Base-by-base conservation (phyloP, 2,797 vertebrate species). In the Enteromius unitaeniatus region DNA sequence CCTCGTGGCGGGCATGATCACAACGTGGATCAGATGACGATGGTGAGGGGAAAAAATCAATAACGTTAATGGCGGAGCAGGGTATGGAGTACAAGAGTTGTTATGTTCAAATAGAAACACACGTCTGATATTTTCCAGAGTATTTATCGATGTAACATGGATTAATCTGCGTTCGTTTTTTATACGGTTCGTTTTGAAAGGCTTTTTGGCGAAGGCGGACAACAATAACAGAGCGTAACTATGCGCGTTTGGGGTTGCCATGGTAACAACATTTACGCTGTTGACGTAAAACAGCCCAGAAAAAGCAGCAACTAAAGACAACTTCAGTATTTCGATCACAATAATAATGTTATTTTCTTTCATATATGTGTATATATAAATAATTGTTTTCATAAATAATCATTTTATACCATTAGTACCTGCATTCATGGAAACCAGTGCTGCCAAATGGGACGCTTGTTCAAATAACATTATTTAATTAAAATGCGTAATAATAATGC, bases 201-300 rank as follows among this genome's bases (percentile, higher is more conserved):
- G 64, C 31, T 77, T 70, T n/a, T 51, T 79, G 19, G 2, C 53
- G 3, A 55, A 40, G 62, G 55, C 14, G 9, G 53, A 67, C 26
- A 69, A 58, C 79, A 55, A 80, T 53, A 77, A 53, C 21, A 51
- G 17, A 68, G 42, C 85, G 92, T 93, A 92, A 73, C 85, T 79
- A 88, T 91, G 77, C 88, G 92, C 91, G 68, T 79, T 81, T 49
- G 81, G 70, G 47, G 84, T 88, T 88, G 64, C 76, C 82, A 88
- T 88, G 65, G 88, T 86, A 89, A 84, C 78, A 83, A 10, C 28
- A 72, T 15, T 69, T 45, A 15, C 14, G 11, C 23, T 8, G 28
- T 28, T 67, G n/a, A 64, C 37, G 3, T 17, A 69, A 37, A 69
- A 37, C 13, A n/a, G 26, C n/a, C 28, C 14, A 37, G 8, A 19